Conservation (phyloP, 2,113 vertebrate species). For the Otis tarda region DNA sequence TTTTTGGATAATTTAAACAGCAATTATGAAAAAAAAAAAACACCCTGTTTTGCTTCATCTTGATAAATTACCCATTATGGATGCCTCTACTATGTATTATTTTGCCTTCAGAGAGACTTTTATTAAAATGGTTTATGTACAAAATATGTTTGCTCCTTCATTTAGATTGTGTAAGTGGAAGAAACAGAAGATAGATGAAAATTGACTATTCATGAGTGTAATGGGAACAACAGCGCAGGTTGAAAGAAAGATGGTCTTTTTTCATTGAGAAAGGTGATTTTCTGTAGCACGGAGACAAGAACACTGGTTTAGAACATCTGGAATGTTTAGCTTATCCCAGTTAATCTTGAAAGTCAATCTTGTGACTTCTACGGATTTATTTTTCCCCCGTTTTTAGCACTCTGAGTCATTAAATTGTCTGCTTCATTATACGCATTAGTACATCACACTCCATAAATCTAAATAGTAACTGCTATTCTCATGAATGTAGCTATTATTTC, state of each 20-base stretch:
- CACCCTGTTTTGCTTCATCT: background rate
- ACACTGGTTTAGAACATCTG: constrained; percentile 29
- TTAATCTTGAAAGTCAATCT: constrained; percentile 42
- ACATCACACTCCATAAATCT: constrained; percentile 50
- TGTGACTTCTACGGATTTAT: constrained; percentile 41
- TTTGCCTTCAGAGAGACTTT: constrained; percentile 3
- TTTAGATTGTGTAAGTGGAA: background rate
- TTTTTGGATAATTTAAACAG: constrained; percentile 9
- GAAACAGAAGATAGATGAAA: background rate
- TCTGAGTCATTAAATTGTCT: constrained; percentile 52
- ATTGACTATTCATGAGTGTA: background rate
- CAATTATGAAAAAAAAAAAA: background rate
- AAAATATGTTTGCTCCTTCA: background rate
- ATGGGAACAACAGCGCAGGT: background rate
- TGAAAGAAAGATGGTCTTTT: background rate
- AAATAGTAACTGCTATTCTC: background rate
- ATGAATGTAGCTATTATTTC: constrained; percentile 18
- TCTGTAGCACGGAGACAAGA: background rate
- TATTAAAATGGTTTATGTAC: background rate
- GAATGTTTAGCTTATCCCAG: constrained; percentile 44
- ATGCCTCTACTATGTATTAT: background rate
- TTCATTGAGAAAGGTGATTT: constrained; percentile 23
- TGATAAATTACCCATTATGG: background rate
- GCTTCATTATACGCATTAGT: constrained; percentile 39
- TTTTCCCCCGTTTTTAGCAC: constrained; percentile 6